Percentiles rank a stretch among this genome's conserved stretches.
Evolutionary conservation across 2,113 vertebrate species (phyloP).

Genomic region (Crocuta crocuta): DNA sequence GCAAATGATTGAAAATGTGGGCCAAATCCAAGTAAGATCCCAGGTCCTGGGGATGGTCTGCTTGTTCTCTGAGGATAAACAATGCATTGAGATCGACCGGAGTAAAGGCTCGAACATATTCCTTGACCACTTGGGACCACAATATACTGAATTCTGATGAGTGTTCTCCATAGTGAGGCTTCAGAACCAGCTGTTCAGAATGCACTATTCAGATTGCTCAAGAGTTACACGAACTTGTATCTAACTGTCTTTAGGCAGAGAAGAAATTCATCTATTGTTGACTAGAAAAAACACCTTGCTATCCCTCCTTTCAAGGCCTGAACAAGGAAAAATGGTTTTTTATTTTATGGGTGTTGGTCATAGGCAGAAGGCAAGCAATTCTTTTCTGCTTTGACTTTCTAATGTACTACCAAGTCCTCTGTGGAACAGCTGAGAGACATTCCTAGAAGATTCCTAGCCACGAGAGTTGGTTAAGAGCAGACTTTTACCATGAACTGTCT

Average conservation of each 20-base stretch:
- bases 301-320: background rate
- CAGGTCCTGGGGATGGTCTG: background rate
- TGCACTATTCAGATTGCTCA: background rate
- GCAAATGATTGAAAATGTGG: slow-evolving; percentile 7
- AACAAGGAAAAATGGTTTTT: background rate
- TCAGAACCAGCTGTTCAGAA: background rate
- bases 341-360: background rate
- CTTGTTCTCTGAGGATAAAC: background rate
- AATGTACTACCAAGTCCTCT: background rate
- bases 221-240: background rate
- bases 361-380: slow-evolving; percentile 17
- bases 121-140: background rate
- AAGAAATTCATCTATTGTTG: slow-evolving; percentile 6
- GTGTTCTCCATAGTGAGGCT: background rate
- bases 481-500: background rate
- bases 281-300: background rate
- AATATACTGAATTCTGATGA: background rate
- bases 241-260: background rate
- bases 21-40: slow-evolving; percentile 21
- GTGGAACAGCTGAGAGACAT: slow-evolving; percentile 40
- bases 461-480: background rate
- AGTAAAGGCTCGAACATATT: background rate
- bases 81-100: background rate
- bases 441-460: background rate
- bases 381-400: slow-evolving; percentile 29